These are phyloP conservation scores for Trilocha varians DNA, from an alignment of 2,888 invertebrate species.

Conservation along the genomic window DNA sequence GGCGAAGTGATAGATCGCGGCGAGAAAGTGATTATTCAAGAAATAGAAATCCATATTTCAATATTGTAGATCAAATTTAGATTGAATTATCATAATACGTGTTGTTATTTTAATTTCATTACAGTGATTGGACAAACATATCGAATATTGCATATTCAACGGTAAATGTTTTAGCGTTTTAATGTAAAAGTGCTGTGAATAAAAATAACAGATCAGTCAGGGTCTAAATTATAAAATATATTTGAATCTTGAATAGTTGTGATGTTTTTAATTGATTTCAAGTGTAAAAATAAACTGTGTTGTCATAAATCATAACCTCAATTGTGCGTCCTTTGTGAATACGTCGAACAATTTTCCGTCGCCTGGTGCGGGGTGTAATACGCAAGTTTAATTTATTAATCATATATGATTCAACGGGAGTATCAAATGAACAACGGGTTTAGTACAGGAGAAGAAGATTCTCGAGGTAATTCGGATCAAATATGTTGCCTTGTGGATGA, in stretches of 20 bases:
- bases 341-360: slow-evolving; percentile 49
- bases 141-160: slow-evolving; percentile 8
- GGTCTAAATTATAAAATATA: slow-evolving; percentile 22
- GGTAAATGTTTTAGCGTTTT: slow-evolving; percentile 36
- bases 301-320: slow-evolving; percentile 62
- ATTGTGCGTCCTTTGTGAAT: slow-evolving; percentile 52
- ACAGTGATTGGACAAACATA: slow-evolving; percentile 5
- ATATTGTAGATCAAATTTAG: neutral
- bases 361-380: slow-evolving; percentile 46
- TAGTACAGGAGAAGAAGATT: slow-evolving; percentile 93
- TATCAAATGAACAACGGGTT: slow-evolving; percentile 87
- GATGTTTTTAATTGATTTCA: slow-evolving; percentile 35
- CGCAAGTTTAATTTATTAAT: slow-evolving; percentile 47
- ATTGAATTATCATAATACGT: neutral
- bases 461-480: slow-evolving; percentile 89
- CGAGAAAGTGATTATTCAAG: slow-evolving; percentile 11
- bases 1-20: slow-evolving; percentile 33
- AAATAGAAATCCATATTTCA: slow-evolving; percentile 1
- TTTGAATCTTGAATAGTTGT: slow-evolving; percentile 22
- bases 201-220: slow-evolving; percentile 23
- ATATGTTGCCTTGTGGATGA: slow-evolving; percentile 95
- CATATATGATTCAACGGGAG: slow-evolving; percentile 73
- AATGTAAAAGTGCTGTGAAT: slow-evolving; percentile 41
- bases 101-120: neutral
- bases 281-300: slow-evolving; percentile 41